Evolutionary conservation across 2,888 invertebrate species (phyloP), one percentile per base, ranked within the genome.

Genomic region (Synergus itoensis): DNA sequence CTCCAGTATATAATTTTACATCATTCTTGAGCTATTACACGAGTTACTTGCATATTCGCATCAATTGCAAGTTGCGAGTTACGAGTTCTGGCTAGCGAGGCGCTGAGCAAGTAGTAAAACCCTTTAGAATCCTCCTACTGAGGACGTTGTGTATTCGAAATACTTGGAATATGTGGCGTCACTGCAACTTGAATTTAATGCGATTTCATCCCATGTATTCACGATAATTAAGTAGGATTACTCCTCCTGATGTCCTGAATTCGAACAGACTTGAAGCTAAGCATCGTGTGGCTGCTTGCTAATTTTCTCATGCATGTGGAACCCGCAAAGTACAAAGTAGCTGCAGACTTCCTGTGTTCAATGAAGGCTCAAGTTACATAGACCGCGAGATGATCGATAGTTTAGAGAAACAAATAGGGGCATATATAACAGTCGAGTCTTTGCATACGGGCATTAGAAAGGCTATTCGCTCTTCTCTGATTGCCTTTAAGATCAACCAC

Each of bases 361-460:
- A 48, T 69, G 16, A 48, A 45, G 48, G 28, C 28, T 48, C n/a
- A 21, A 69, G 28, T 16, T 28, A 48, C 45, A 48, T 48, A 21
- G 48, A 69, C 69, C 48, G n/a, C 69, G 16, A 48, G 16, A 69
- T 48, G 36, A 69, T 69, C 69, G 48, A 69, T 48, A 36, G 69
- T 69, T 28, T 1, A 45, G 69, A n/a, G 69, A 16, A 69, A 48
- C 69, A 69, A 69, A 69, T 48, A 69, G 69, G 48, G 69, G 69
- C 16, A 48, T 14, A 21, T 69, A 28, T 16, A n/a, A 48, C 4
- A 16, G 45, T 69, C 18, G 11, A 18, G 18, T 7, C n/a, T 2
- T 18, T 57, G 1, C 18, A 57, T 57, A 18, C 9, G 9, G 11
- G 18, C 9, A n/a, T n/a, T n/a, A n/a, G 53, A 1, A n/a, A 28